Evolutionary conservation across 2,113 vertebrate species (phyloP).

Genomic region (Halichoeres trimaculatus): DNA sequence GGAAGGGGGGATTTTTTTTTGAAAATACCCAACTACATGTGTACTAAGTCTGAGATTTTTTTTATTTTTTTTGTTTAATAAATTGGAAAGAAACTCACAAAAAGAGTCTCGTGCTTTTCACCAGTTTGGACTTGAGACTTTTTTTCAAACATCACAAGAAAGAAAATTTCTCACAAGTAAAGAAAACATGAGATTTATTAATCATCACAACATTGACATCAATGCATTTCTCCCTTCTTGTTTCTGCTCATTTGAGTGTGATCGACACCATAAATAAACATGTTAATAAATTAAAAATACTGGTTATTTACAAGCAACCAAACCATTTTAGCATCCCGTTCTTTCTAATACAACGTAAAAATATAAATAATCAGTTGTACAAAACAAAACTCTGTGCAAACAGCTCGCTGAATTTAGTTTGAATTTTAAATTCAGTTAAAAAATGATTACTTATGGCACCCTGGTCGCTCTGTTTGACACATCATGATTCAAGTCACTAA

Average conservation of each 20-base stretch:
- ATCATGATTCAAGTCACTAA: not conserved
- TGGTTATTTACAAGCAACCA: slow-evolving; percentile 76
- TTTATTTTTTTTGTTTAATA: no score
- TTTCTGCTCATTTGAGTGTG: slow-evolving; percentile 75
- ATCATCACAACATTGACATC: slow-evolving; percentile 71
- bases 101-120: no score
- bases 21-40: no score
- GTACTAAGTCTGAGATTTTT: no score
- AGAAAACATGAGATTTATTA: slow-evolving; percentile 79
- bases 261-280: slow-evolving; percentile 71
- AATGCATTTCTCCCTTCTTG: slow-evolving; percentile 76
- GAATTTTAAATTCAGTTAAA: slow-evolving; percentile 5
- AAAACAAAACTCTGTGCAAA: slow-evolving; percentile 67
- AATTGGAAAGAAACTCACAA: no score
- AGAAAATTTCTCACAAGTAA: slow-evolving; percentile 25
- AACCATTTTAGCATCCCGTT: slow-evolving; percentile 17
- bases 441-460: slow-evolving; percentile 49
- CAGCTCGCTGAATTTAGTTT: slow-evolving; percentile 20
- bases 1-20: no score
- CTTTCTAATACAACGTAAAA: slow-evolving; percentile 42
- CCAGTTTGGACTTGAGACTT: not conserved
- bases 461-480: slow-evolving; percentile 27
- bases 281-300: slow-evolving; percentile 79
- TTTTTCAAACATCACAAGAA: not conserved
- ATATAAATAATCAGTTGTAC: slow-evolving; percentile 46